Conservation (phyloP, 2,113 vertebrate genomes). For the Vombatus ursinus region DNA sequence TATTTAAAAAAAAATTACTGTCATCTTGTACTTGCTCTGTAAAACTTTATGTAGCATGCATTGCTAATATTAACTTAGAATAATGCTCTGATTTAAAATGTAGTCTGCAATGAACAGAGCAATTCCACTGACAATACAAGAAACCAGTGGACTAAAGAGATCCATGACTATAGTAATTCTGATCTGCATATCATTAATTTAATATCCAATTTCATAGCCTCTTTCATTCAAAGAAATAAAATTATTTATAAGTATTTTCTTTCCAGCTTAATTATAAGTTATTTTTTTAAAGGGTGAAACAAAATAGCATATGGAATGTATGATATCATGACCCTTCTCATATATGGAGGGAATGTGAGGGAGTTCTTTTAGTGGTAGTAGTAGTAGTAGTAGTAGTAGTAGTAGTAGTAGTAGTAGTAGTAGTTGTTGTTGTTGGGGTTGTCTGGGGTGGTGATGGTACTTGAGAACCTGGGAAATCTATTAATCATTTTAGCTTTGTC, state of each 20-base stretch:
- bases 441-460: background rate
- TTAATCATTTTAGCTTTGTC: background rate
- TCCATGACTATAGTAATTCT: background rate
- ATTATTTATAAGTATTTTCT: background rate
- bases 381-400: background rate
- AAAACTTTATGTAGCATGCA: background rate
- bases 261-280: background rate
- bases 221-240: background rate
- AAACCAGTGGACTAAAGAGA: background rate
- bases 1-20: background rate
- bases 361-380: background rate
- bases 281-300: background rate
- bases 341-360: background rate
- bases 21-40: background rate
- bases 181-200: background rate
- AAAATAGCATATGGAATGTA: background rate
- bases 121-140: background rate
- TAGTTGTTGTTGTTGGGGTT: background rate
- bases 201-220: background rate
- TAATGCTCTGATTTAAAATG: background rate
- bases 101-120: background rate
- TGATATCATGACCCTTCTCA: background rate
- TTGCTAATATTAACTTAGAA: background rate
- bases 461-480: background rate
- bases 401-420: too few species aligned